Base-by-base conservation (phyloP, 2,797 vertebrate genomes). In the Fistularia commersonii region DNA sequence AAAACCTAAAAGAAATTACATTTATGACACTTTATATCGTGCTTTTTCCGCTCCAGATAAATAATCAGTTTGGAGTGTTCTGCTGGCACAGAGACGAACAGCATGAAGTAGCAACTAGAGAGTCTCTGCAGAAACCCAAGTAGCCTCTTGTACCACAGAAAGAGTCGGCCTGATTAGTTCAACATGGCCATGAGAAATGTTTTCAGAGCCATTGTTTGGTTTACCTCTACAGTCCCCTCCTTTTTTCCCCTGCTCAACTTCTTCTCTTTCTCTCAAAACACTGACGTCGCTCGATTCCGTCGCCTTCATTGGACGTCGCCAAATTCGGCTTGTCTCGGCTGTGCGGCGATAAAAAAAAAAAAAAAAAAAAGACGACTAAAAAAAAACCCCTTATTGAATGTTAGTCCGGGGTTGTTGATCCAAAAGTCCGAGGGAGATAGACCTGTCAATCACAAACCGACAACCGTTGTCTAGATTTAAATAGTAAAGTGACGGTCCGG, bases 181-280 rank as follows among this genome's bases (percentile, higher is more conserved):
- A 51, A 57, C 57, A 11, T 32, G 12, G 61, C 66, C 48, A 15
- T 54, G 64, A 78, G 41, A 68, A 80, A 78, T 61, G 38, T 51
- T 59, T 57, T 63, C 54, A 67, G 37, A 51, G 53, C 44, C 52
- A 68, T 69, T 76, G 62, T 80, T 79, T 60, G 48, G 41, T 61
- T 72, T 67, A 44, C 37, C 15, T 66, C 54, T 38, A 8, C 11
- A 41, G 55, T 60, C 69, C 39, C n/a, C 66, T 74, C 79, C 72
- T 49, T 75, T 66, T 57, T 46, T 8, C 33, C 42, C 43, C 32
- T 60, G 15, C 44, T 48, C 6, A 13, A 7, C 8, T 34, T 11
- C 32, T 23, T 51, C 49, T 40, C 32, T 15, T 55, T 41, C 44
- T 37, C 12, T 59, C 50, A 47, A 63, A 59, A 32, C 32, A 31